phyloP scores from a whole-genome alignment of 1,140 invertebrate genomes.

The Maconellicoccus hirsutus region DNA sequence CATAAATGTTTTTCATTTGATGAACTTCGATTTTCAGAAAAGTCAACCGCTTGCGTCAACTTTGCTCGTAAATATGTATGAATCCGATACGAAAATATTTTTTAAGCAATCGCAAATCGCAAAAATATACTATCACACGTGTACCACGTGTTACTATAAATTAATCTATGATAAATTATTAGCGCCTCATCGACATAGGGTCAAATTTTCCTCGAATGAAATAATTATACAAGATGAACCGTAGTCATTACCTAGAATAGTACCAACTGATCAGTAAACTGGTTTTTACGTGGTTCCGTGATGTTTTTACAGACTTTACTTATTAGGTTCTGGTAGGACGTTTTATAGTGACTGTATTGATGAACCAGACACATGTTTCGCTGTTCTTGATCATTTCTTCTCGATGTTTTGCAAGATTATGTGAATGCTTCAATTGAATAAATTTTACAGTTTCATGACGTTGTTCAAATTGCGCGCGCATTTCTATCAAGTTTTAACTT shows the following conservation, averaged over 20 bases:
- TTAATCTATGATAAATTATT: no score
- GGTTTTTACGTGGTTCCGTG: neutral
- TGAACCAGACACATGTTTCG: neutral
- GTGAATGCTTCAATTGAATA: neutral
- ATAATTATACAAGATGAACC: neutral
- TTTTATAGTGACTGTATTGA: neutral
- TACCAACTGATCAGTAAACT: neutral
- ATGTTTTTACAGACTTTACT: neutral
- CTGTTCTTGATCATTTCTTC: neutral
- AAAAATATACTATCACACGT: neutral
- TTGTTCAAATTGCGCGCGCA: neutral
- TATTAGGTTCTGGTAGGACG: neutral
- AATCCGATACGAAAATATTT: no score
- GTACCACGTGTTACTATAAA: neutral
- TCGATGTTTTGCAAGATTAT: neutral
- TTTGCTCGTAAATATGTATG: no score
- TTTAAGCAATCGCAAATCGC: no score
- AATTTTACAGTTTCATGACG: neutral
- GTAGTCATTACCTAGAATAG: neutral
- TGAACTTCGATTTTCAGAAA: no score
- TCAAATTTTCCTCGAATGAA: neutral
- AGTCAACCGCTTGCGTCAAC: no score
- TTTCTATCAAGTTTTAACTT: neutral
- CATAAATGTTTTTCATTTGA: no score
- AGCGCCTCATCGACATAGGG: neutral